Percentiles rank a stretch among this genome's conserved stretches.
These are phyloP conservation scores for Stenodera caucasica DNA, from an alignment of 2,888 invertebrate genomes.

Conservation along the genomic window DNA sequence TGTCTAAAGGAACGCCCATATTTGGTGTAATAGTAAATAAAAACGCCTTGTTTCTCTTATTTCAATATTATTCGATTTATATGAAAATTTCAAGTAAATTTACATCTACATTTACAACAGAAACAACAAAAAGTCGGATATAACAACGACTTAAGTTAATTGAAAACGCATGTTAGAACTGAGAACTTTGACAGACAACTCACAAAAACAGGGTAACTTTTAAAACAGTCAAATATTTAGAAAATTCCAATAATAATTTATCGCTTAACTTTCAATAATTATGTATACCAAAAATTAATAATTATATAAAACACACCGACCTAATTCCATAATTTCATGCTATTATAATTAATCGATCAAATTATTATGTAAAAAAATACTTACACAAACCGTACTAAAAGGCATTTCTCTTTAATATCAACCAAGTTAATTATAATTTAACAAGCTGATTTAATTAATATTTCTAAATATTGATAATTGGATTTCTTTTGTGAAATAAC, in stretches of 20 bases:
- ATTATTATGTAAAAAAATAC: slow-evolving; percentile 31
- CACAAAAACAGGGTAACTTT: too few species aligned
- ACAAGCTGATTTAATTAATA: neutral
- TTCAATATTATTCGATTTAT: too few species aligned
- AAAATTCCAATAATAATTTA: too few species aligned
- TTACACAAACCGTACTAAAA: slow-evolving; percentile 42
- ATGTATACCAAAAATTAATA: too few species aligned
- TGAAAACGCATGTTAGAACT: neutral
- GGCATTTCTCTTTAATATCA: slow-evolving; percentile 33
- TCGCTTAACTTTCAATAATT: too few species aligned
- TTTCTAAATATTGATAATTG: neutral
- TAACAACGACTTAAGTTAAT: neutral
- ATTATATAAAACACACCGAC: neutral
- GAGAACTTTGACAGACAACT: neutral
- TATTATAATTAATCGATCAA: neutral
- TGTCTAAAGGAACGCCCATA: slow-evolving; percentile 1
- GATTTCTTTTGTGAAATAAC: neutral
- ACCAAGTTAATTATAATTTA: neutral
- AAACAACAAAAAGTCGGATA: neutral
- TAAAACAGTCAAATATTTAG: too few species aligned
- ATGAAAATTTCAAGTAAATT: too few species aligned
- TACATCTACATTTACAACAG: too few species aligned
- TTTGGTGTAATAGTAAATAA: slow-evolving; percentile 1
- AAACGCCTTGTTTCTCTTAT: neutral
- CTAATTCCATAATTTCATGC: neutral